Conservation (phyloP, 2,113 vertebrate species). For the Mus musculus region DNA sequence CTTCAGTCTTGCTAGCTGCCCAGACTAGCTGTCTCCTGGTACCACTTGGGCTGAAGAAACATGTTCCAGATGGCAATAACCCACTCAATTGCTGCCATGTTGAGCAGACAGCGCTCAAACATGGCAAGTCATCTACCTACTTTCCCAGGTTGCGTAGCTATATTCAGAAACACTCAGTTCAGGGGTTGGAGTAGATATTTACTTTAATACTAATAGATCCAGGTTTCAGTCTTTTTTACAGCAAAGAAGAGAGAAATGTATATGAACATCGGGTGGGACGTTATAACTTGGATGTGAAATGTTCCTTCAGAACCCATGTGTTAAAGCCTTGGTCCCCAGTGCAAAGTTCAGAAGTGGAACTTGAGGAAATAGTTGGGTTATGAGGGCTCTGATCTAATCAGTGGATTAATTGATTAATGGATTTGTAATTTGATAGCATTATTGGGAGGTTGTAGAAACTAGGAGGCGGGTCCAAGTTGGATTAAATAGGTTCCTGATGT, state of each 20-base stretch:
- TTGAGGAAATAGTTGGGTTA: too few species aligned
- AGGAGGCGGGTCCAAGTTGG: not conserved
- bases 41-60: constrained; percentile 9
- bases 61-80: not conserved
- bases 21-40: not conserved
- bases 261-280: not conserved
- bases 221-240: not conserved
- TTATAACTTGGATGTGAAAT: not conserved
- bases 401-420: not conserved
- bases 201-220: not conserved
- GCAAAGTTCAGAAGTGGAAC: not conserved
- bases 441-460: not conserved
- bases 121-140: too few species aligned
- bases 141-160: not conserved
- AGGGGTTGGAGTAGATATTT: not conserved
- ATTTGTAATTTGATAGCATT: not conserved
- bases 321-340: not conserved
- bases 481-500: not conserved
- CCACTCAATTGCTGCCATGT: not conserved
- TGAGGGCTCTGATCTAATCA: not conserved
- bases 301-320: not conserved
- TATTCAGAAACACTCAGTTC: not conserved
- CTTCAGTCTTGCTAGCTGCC: not conserved
- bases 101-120: not conserved
- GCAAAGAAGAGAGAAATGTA: not conserved